Conservation (phyloP, 2,888 invertebrate species). For the Callyntrura sp. region DNA sequence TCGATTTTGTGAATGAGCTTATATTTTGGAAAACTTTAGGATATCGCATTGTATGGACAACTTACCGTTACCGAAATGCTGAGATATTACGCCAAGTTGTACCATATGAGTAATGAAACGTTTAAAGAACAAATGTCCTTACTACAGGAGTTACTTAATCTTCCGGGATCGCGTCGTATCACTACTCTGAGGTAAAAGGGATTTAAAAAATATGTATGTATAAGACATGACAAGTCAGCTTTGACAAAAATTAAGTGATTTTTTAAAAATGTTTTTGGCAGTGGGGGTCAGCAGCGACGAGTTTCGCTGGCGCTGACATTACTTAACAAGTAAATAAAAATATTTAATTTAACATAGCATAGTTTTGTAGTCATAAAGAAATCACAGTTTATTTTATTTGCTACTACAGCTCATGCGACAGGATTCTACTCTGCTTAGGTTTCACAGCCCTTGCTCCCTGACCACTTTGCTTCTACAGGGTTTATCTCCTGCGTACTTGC, state of each 20-base stretch:
- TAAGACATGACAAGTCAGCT: too few relatives aligned
- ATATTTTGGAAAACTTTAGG: slow-evolving; percentile 50
- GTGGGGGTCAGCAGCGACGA: slow-evolving; percentile 86
- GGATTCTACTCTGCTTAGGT: too few relatives aligned
- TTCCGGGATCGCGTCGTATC: slow-evolving; percentile 6
- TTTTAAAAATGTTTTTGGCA: slow-evolving; percentile 75
- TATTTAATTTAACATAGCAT: too few relatives aligned
- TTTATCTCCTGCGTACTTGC: too few relatives aligned
- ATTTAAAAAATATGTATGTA: too few relatives aligned
- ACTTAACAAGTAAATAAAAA: slow-evolving; percentile 84
- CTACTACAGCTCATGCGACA: too few relatives aligned
- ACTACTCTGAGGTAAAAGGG: slow-evolving; percentile 26
- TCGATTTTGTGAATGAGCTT: background rate
- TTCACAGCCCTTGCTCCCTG: too few relatives aligned
- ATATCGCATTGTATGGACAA: slow-evolving; percentile 74
- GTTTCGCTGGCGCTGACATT: slow-evolving; percentile 86
- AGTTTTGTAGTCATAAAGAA: too few relatives aligned
- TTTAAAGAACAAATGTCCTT: slow-evolving; percentile 44
- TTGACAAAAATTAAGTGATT: too few relatives aligned
- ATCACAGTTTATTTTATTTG: too few relatives aligned
- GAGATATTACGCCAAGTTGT: slow-evolving; percentile 69
- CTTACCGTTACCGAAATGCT: slow-evolving; percentile 76
- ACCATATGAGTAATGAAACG: slow-evolving; percentile 57
- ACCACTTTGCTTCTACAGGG: too few relatives aligned
- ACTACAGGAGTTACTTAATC: slow-evolving; percentile 5